Percentiles rank a stretch among this genome's conserved stretches.
phyloP scores from a whole-genome alignment of 2,797 vertebrate genomes.

The Ctenopoma multispine region DNA sequence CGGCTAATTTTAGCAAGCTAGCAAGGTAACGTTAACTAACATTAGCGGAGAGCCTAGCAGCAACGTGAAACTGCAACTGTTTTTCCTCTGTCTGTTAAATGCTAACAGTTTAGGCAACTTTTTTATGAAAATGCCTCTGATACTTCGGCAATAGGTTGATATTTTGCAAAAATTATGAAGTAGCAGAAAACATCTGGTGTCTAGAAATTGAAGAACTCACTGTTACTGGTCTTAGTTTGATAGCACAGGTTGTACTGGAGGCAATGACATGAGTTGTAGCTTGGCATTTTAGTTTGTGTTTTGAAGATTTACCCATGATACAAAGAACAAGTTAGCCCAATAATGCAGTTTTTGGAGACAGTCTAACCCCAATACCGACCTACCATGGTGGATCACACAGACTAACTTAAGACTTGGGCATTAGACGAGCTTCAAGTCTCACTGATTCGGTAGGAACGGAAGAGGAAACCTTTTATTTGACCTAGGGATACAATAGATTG shows the following conservation, averaged over 20 bases:
- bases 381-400: slow-evolving; percentile 67
- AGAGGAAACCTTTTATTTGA: slow-evolving; percentile 46
- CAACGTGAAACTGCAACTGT: neutral
- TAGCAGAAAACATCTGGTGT: neutral
- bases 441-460: slow-evolving; percentile 52
- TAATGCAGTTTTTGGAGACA: slow-evolving; percentile 58
- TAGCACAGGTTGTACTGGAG: neutral
- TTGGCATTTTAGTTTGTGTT: slow-evolving; percentile 23
- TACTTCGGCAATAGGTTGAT: slow-evolving; percentile 66
- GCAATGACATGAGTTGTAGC: slow-evolving; percentile 41
- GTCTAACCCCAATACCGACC: slow-evolving; percentile 42
- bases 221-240: slow-evolving; percentile 7
- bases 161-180: slow-evolving; percentile 25
- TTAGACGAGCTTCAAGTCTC: slow-evolving; percentile 39
- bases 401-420: slow-evolving; percentile 49
- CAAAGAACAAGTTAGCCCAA: slow-evolving; percentile 12
- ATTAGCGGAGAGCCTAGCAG: slow-evolving; percentile 51
- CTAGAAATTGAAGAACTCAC: neutral
- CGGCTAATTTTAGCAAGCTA: slow-evolving; percentile 68
- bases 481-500: slow-evolving; percentile 48
- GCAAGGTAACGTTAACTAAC: slow-evolving; percentile 38
- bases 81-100: slow-evolving; percentile 14
- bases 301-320: slow-evolving; percentile 41
- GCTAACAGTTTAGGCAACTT: slow-evolving; percentile 40
- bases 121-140: slow-evolving; percentile 40